Evolutionary conservation across 2,888 invertebrate species (phyloP).

Genomic region (Oxycera nigricornis): DNA sequence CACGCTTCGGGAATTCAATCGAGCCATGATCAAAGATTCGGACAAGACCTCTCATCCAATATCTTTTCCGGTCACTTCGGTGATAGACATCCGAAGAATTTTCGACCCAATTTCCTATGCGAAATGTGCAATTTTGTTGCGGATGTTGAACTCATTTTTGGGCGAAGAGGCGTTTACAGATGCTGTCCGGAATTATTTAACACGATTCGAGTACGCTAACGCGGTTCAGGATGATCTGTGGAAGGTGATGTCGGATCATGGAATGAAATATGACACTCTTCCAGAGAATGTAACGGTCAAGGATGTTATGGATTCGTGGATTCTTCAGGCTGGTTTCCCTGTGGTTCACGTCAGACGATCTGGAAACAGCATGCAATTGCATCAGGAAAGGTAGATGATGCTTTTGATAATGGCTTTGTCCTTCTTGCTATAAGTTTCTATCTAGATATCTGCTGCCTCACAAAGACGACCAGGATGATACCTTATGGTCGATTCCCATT

Average conservation of each 20-base stretch:
- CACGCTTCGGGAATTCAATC: slow-evolving; percentile 63
- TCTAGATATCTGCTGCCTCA: slow-evolving; percentile 55
- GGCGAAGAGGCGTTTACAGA: slow-evolving; percentile 68
- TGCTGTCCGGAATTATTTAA: slow-evolving; percentile 65
- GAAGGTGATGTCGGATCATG: slow-evolving; percentile 68
- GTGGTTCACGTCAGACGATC: slow-evolving; percentile 66
- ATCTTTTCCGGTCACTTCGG: slow-evolving; percentile 68
- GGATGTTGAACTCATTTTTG: slow-evolving; percentile 76
- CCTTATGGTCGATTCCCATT: slow-evolving; percentile 59
- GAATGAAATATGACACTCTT: slow-evolving; percentile 59
- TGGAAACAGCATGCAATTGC: slow-evolving; percentile 54
- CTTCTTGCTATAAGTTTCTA: not conserved
- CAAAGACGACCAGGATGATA: slow-evolving; percentile 54
- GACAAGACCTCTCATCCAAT: slow-evolving; percentile 71
- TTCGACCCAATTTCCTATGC: slow-evolving; percentile 78
- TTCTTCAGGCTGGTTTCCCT: slow-evolving; percentile 72
- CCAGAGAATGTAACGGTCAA: slow-evolving; percentile 63
- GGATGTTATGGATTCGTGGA: slow-evolving; percentile 74
- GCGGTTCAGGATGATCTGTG: slow-evolving; percentile 73
- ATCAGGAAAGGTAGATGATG: slow-evolving; percentile 53
- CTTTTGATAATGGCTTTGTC: not conserved
- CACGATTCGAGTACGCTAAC: slow-evolving; percentile 65
- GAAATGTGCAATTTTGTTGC: slow-evolving; percentile 74
- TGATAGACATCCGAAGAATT: slow-evolving; percentile 70
- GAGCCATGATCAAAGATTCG: slow-evolving; percentile 69